Base-by-base conservation (phyloP, 2,113 vertebrate genomes). In the Anarrhichthys ocellatus region DNA sequence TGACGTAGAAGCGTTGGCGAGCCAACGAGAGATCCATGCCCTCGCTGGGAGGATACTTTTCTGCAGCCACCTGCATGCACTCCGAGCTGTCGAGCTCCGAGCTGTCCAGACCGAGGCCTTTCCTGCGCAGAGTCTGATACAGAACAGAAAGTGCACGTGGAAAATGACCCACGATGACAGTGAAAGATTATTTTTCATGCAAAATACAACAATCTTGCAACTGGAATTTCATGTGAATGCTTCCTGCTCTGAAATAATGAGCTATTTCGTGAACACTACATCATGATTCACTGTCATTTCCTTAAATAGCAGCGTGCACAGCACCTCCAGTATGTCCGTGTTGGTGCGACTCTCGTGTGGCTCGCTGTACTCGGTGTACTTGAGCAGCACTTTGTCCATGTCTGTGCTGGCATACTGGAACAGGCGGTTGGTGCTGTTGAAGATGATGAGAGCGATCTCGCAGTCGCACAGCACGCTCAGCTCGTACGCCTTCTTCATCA, bases 401-500 rank as follows among this genome's bases (percentile, higher is more conserved):
- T 99, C 98, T 0, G 96, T 98, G 96, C 98, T 99, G 91, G 98
- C 98, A 0, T 98, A 99, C 95, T 99, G 98, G 94, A 99, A 99
- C 38, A 99, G 96, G 6, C 97, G 96, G 89, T 98, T 98, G 82
- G 97, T 96, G 94, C 96, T 97, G 94, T 98, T 99, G 96, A 99
- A 99, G 94, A 99, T 99, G 96, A 99, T 99, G 81, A 99, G 97
- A 22, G 98, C 98, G 24, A 99, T 99, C 96, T 99, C 97, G 3
- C 98, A 99, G 96, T 99, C 97, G 0, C 98, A 99, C 76, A 99
- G 94, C 82, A 99, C 97, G 7, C 98, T 99, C 95, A 99, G 94
- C 93, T 99, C 98, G 0, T 99, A 99, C 0, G 98, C 98, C 88
- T 99, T 99, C 95, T 99, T 99, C 98, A 99, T 99, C 92, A 99